Evolutionary conservation across 1,140 invertebrate species (phyloP).

Genomic region (Alviniconcha marisindica): DNA sequence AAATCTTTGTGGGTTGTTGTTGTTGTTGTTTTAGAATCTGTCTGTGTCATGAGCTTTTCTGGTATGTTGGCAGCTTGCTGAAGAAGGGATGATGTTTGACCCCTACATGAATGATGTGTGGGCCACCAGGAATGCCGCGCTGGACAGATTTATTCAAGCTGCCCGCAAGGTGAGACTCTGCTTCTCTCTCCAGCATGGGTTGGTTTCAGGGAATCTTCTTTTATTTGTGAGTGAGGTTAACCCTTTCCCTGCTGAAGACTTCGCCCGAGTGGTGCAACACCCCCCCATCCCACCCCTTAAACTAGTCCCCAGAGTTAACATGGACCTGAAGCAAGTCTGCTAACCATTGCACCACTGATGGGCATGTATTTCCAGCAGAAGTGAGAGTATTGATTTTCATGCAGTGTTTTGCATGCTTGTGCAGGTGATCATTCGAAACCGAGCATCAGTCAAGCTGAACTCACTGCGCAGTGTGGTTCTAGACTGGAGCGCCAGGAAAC

Average conservation of each 20-base stretch:
- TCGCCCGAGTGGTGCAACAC: no score
- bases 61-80: background rate
- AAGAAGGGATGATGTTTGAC: constrained; percentile 68
- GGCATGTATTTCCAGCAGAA: no score
- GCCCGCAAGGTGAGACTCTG: constrained; percentile 67
- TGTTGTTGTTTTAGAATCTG: background rate
- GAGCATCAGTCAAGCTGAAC: constrained; percentile 59
- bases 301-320: no score
- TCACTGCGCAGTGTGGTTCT: constrained; percentile 54
- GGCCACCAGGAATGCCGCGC: constrained; percentile 63
- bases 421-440: constrained; percentile 61
- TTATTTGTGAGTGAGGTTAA: no score
- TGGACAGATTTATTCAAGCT: constrained; percentile 72
- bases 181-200: background rate
- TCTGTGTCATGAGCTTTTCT: background rate
- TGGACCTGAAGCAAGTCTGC: no score
- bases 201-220: no score
- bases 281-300: no score
- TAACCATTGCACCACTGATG: no score
- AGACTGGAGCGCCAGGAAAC: constrained; percentile 52
- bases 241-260: no score
- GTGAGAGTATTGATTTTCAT: no score
- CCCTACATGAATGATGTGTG: constrained; percentile 72
- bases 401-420: constrained; percentile 6
- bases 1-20: no score